Evolutionary conservation across 1,140 invertebrate genomes (phyloP), one percentile per base, ranked within the genome.

Genomic region (Trachymyrmex cornetzi): DNA sequence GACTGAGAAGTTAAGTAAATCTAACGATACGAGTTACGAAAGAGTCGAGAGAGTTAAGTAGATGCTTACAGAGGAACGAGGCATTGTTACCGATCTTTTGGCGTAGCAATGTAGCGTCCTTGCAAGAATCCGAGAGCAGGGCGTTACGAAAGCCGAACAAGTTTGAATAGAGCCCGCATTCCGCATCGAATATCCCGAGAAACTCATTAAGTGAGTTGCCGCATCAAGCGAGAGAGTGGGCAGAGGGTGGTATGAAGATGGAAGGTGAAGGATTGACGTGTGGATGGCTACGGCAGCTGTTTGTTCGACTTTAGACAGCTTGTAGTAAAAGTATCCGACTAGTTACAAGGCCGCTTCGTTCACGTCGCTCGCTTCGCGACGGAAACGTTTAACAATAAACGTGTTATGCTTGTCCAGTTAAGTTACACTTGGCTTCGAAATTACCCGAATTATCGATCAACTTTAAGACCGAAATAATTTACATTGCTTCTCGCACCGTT

Each of bases 121-220:
- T 59, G 67, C 69, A 50, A 50, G 72, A 77, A 88, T 77, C 55
- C 63, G 61, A 79, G 64, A 71, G 53, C 67, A 66, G 66, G n/a
- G 61, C 24, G 57, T 74, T 71, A 74, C 77, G 50, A 82, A 87
- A 84, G 86, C 34, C 64, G 59, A 77, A 89, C 82, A 92, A 93
- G 92, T 93, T 94, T 93, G 92, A 93, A 94, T 93, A 93, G 92
- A 93, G 86, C 91, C 93, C 93, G 91, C 92, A 94, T 93, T 94
- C 92, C 91, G 89, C 92, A 93, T 94, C 92, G 91, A 92, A 93
- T 94, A 94, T 91, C 89, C 48, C 89, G 93, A 91, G 91, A 94
- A 94, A 93, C 93, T 94, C 93, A 93, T 93, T 93, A 91, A 87
- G 92, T 79, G 92, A 93, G 92, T 93, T 92, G 91, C 87, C 84